Evolutionary conservation across 1,140 invertebrate species (phyloP).

Genomic region (Odontomachus brunneus): DNA sequence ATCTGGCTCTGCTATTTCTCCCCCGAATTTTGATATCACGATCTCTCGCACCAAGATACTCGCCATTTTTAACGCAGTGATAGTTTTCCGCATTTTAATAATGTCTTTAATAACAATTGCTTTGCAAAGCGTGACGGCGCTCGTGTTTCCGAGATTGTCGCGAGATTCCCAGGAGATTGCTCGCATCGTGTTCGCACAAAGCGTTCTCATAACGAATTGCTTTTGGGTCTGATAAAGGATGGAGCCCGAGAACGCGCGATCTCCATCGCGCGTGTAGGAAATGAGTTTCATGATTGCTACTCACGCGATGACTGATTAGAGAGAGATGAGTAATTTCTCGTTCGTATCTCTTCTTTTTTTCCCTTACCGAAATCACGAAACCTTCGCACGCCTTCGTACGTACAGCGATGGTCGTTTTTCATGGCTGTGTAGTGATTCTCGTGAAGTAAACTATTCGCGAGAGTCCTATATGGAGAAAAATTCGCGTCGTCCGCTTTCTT

Average conservation of each 20-base stretch:
- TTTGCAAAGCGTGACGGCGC: not conserved
- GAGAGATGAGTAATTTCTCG: not conserved
- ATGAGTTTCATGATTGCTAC: conserved; percentile 33
- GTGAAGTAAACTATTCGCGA: not conserved
- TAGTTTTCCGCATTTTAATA: not conserved
- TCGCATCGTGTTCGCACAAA: conserved; percentile 3
- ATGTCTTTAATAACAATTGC: not conserved
- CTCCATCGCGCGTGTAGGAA: not conserved
- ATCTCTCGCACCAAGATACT: too few relatives aligned
- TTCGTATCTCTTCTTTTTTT: not conserved
- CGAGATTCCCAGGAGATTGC: not conserved
- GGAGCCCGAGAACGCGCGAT: not conserved
- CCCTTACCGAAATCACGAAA: conserved; percentile 8
- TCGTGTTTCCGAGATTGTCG: not conserved
- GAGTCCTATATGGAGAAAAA: not conserved
- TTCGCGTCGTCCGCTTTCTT: not conserved
- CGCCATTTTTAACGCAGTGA: too few relatives aligned
- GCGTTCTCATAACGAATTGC: not conserved
- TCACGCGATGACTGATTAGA: conserved; percentile 1
- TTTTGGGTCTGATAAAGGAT: conserved; percentile 24
- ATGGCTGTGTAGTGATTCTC: too few relatives aligned
- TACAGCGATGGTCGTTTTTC: not conserved
- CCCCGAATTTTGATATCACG: too few relatives aligned
- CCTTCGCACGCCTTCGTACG: not conserved
- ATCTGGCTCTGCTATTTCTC: too few relatives aligned